phyloP scores from a whole-genome alignment of 2,113 vertebrate genomes.

The Herpailurus yagouaroundi region DNA sequence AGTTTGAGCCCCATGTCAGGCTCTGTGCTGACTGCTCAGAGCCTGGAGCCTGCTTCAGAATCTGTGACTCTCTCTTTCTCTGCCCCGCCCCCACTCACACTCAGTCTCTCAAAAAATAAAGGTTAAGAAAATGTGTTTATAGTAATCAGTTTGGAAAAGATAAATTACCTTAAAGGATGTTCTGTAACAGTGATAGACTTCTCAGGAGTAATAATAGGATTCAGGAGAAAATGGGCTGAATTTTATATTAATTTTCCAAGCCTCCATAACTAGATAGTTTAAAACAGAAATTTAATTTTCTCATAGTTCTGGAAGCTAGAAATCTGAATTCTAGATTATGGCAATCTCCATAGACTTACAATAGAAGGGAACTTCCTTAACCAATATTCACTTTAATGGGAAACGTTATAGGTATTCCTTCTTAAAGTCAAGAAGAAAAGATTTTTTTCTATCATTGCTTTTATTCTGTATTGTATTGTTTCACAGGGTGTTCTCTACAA shows the following conservation, averaged over 20 bases:
- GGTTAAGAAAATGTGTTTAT: too few species aligned
- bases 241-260: neutral
- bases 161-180: neutral
- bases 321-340: neutral
- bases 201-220: neutral
- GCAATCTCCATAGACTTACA: neutral
- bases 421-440: neutral
- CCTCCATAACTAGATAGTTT: neutral
- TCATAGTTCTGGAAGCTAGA: too few species aligned
- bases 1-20: too few species aligned
- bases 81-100: too few species aligned
- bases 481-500: neutral
- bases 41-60: too few species aligned
- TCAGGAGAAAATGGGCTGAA: neutral
- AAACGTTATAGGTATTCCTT: neutral
- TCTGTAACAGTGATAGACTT: neutral
- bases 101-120: too few species aligned
- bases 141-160: neutral
- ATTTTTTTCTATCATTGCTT: neutral
- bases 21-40: too few species aligned
- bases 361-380: neutral
- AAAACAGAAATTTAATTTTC: neutral
- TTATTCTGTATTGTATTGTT: neutral
- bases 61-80: too few species aligned
- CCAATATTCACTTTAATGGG: neutral